Percentiles rank a stretch among this genome's conserved stretches.
phyloP scores from a whole-genome alignment of 2,797 vertebrate genomes.

The Myoxocephalus aenaeus region DNA sequence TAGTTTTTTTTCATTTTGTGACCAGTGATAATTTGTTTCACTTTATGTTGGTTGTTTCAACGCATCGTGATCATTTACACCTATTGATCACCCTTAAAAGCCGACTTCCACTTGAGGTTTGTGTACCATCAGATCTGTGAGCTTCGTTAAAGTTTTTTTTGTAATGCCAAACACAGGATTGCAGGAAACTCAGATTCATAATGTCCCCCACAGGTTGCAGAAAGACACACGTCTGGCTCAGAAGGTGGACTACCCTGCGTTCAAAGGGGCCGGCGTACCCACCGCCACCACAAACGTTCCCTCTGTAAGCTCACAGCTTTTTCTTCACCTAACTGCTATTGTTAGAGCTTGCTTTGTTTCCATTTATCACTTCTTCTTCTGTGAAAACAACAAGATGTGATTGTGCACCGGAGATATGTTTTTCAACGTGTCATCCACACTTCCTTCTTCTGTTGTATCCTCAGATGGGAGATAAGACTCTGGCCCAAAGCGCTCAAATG shows the following conservation, averaged over 20 bases:
- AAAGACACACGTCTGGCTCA: constrained; percentile 85
- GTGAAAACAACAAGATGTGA: not conserved
- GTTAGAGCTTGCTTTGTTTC: not conserved
- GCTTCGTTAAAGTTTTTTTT: not conserved
- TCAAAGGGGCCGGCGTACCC: constrained; percentile 53
- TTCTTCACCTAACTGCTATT: not conserved
- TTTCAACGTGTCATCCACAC: constrained; percentile 10
- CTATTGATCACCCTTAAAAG: not conserved
- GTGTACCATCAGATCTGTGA: not conserved
- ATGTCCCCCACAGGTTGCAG: constrained; percentile 83
- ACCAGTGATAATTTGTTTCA: not conserved
- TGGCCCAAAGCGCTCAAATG: constrained; percentile 96
- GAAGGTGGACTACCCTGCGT: constrained; percentile 90
- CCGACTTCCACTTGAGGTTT: not conserved
- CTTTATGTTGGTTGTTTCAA: not conserved
- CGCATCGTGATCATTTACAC: not conserved
- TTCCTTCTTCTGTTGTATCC: constrained; percentile 16
- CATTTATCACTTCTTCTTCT: constrained; percentile 22
- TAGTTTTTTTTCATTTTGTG: not conserved
- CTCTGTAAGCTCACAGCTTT: constrained; percentile 73
- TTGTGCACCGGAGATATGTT: not conserved
- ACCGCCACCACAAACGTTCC: constrained; percentile 70
- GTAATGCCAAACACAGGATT: not conserved
- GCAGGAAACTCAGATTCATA: constrained; percentile 14
- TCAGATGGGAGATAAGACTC: constrained; percentile 90